A percentile compares a stretch with the other conserved stretches of the same genome.
Conservation (phyloP, 2,113 vertebrate species). For the Athene noctua region DNA sequence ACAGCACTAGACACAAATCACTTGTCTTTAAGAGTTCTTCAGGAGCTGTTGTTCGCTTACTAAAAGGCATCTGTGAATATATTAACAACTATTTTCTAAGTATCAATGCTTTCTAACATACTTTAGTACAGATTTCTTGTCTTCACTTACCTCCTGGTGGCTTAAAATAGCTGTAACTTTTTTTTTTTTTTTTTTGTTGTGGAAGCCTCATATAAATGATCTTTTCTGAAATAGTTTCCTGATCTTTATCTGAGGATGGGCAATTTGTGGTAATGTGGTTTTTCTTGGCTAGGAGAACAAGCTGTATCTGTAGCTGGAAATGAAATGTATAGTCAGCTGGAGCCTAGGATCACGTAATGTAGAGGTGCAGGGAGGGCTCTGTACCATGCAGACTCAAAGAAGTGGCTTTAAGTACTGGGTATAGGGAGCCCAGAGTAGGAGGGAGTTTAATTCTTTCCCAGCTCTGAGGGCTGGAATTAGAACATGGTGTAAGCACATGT, state of each 20-base stretch:
- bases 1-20: not conserved
- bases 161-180: not conserved
- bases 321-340: not conserved
- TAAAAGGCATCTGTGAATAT: not conserved
- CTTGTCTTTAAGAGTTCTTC: not conserved
- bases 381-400: not conserved
- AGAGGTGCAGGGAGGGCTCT: not conserved
- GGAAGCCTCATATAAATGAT: not conserved
- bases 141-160: not conserved
- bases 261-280: not conserved
- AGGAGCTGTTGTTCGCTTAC: not conserved
- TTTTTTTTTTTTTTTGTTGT: not conserved
- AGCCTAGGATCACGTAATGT: rapidly evolving
- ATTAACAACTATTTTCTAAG: not conserved
- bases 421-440: not conserved
- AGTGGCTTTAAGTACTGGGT: not conserved
- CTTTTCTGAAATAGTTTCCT: not conserved
- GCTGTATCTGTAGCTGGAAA: not conserved
- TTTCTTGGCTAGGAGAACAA: not conserved
- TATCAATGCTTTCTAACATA: not conserved
- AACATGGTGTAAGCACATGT: not conserved
- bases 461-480: not conserved
- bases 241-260: not conserved
- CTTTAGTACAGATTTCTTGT: not conserved
- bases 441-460: not conserved